These are phyloP conservation scores for Willowsia nigromaculata DNA, from an alignment of 2,888 invertebrate genomes.

Conservation along the genomic window DNA sequence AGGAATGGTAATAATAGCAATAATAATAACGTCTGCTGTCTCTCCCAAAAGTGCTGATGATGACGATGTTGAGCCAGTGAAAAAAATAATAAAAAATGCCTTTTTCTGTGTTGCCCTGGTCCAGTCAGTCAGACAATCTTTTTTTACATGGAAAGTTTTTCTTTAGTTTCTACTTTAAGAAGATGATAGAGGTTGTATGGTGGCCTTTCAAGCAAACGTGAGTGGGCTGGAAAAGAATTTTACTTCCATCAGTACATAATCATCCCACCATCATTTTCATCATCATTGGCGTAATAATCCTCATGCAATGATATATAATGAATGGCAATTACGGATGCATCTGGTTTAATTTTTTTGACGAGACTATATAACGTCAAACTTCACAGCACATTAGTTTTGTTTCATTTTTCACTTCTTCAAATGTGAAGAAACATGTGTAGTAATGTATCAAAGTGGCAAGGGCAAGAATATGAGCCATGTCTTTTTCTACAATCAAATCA, in stretches of 20 bases:
- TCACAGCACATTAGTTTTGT: not conserved
- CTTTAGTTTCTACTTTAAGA: not conserved
- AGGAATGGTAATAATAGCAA: conserved; percentile 55
- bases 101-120: not conserved
- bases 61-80: conserved; percentile 12
- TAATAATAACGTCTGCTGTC: conserved; percentile 67
- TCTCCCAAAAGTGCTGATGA: conserved; percentile 34
- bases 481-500: not conserved
- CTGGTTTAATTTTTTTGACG: conserved; percentile 24
- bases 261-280: conserved; percentile 54
- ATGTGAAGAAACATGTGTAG: not conserved
- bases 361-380: conserved; percentile 4
- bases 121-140: not conserved
- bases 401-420: not conserved
- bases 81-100: not conserved
- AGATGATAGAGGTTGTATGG: not conserved
- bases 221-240: conserved; percentile 48
- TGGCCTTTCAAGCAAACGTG: not conserved
- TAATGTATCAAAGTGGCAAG: not conserved
- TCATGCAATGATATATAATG: conserved; percentile 71
- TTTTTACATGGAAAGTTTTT: conserved; percentile 4
- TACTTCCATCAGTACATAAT: conserved; percentile 55
- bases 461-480: not conserved
- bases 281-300: conserved; percentile 39
- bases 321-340: conserved; percentile 68